phyloP scores from a whole-genome alignment of 2,113 vertebrate genomes.

The Cynocephalus volans region DNA sequence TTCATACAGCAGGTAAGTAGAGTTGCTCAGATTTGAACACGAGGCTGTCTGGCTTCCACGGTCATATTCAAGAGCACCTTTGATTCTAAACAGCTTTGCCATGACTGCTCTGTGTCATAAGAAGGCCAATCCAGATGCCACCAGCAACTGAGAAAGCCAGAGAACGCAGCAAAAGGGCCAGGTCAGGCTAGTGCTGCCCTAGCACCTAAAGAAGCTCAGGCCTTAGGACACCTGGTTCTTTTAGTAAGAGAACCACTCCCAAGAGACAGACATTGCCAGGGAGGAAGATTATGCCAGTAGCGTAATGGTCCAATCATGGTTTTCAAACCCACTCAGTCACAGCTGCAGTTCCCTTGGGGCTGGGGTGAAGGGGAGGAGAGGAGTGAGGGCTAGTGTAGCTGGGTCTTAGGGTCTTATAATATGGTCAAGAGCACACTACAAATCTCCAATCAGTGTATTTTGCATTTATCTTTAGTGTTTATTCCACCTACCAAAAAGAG shows the following conservation, averaged over 20 bases:
- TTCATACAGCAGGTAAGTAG: accelerated
- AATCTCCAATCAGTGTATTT: neutral
- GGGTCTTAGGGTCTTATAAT: neutral
- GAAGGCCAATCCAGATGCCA: neutral
- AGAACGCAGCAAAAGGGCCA: neutral
- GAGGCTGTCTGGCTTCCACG: neutral
- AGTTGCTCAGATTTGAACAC: neutral
- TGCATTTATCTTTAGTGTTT: neutral
- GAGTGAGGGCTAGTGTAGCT: neutral
- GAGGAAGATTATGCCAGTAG: neutral
- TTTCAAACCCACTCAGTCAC: neutral
- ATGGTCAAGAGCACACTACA: neutral
- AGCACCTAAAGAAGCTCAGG: neutral
- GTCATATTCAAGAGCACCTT: neutral
- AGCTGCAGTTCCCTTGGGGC: neutral
- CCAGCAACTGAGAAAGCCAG: neutral
- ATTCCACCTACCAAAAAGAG: neutral
- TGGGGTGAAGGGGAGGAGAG: neutral
- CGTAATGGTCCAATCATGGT: neutral
- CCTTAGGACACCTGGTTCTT: neutral
- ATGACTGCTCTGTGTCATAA: neutral
- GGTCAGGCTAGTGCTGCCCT: no score
- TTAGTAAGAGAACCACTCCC: neutral
- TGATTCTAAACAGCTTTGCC: no score
- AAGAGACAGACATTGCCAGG: neutral